Base-by-base conservation (phyloP, 2,113 vertebrate genomes). In the Laticauda colubrina region DNA sequence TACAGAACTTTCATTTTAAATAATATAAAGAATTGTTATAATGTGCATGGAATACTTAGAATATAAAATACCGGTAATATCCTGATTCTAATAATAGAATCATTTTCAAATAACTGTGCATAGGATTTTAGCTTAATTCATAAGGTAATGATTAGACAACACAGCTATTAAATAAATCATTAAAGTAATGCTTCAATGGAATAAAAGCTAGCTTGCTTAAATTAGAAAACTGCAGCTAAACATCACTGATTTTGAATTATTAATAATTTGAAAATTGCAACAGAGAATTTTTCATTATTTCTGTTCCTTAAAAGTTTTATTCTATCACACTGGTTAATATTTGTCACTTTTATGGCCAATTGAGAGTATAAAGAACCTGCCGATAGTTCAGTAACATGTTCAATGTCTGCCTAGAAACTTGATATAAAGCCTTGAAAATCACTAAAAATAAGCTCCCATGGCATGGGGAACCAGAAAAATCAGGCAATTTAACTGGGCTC, bases 381-480 rank as follows among this genome's bases (percentile, higher is more conserved):
- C 91, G 95, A 48, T 91, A 96, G 96, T 97, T 88, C 94, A 93
- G 88, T 88, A 97, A 97, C 96, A 97, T 96, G 89, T 94, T 96
- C 94, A 55, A 55, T 92, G 96, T 94, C 92, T 91, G 90, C 92
- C 88, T 10, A 9, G 21, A 88, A 29, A 94, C 93, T 43, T 86
- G 43, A 90, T 89, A 92, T 93, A 96, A 96, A 96, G 45, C n/a
- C 87, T 92, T 21, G 61, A 92, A 89, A 96, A 89, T 95, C 94
- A 96, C 92, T 95, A 93, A 94, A 94, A 95, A 94, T 90, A 94
- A 95, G 61, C 85, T 96, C 93, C 1, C 45, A 92, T 81, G 91
- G 48, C 89, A 81, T 85, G 90, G 64, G 90, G 29, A 95, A 81
- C 85, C 51, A 92, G 95, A 92, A 92, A 92, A 95, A 91, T 54